A percentile compares a stretch with the other conserved stretches of the same genome.
These are phyloP conservation scores for Sylvilagus floridanus DNA, from an alignment of 2,797 vertebrate species.

Conservation along the genomic window DNA sequence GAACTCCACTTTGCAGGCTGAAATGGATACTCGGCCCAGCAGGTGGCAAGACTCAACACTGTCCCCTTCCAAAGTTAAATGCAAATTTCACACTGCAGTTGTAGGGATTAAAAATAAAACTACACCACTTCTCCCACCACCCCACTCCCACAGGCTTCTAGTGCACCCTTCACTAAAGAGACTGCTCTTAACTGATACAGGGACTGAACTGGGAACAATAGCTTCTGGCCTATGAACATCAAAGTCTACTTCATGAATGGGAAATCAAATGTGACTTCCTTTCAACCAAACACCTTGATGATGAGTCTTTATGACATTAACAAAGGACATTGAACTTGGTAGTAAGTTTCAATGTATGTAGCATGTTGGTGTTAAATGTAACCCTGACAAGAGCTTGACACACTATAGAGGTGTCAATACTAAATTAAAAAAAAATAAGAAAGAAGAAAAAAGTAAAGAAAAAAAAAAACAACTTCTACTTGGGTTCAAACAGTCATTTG, in stretches of 20 bases:
- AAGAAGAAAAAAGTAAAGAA: not conserved
- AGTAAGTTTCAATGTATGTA: slow-evolving; percentile 75
- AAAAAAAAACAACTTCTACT: not conserved
- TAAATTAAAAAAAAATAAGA: not conserved
- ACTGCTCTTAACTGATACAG: slow-evolving; percentile 66
- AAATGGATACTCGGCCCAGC: slow-evolving; percentile 83
- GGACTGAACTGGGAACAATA: slow-evolving; percentile 51
- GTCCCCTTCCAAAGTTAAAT: slow-evolving; percentile 81
- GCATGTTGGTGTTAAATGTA: slow-evolving; percentile 69
- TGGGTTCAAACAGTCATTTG: slow-evolving; percentile 17
- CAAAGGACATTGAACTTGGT: slow-evolving; percentile 78
- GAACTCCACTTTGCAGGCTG: slow-evolving; percentile 83
- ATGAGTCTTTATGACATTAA: slow-evolving; percentile 69
- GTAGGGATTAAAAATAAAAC: slow-evolving; percentile 74
- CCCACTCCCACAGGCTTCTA: slow-evolving; percentile 39
- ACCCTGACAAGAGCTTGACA: slow-evolving; percentile 68
- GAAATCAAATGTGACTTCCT: slow-evolving; percentile 73
- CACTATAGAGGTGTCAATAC: slow-evolving; percentile 19
- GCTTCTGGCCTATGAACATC: slow-evolving; percentile 73
- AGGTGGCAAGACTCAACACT: slow-evolving; percentile 84
- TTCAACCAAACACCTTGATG: slow-evolving; percentile 73
- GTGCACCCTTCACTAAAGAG: slow-evolving; percentile 62
- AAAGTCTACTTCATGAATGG: slow-evolving; percentile 77
- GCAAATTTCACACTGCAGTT: slow-evolving; percentile 83
- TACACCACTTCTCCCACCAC: too few species aligned